Conservation (phyloP, 2,888 invertebrate genomes). For the Bursaphelenchus okinawaensis region DNA sequence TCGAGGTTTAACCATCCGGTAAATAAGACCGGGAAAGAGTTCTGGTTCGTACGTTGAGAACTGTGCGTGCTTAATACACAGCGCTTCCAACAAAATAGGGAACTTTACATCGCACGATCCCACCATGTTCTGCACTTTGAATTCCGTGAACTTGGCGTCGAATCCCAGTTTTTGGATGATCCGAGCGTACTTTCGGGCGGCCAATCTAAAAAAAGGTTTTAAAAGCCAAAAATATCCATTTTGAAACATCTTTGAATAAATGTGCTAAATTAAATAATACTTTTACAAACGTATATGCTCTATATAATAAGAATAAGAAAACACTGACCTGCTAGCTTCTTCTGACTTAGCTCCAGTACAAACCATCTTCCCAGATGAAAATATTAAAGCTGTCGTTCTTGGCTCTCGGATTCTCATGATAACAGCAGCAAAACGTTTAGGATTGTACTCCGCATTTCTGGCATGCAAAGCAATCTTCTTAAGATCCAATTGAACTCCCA, state of each 20-base stretch:
- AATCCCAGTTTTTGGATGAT: slow-evolving; percentile 78
- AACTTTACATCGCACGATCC: slow-evolving; percentile 81
- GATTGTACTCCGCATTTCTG: slow-evolving; percentile 83
- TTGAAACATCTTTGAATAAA: no score
- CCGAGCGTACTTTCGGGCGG: slow-evolving; percentile 75
- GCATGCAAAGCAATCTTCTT: slow-evolving; percentile 94
- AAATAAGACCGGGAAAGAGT: slow-evolving; percentile 94
- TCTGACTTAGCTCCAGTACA: slow-evolving; percentile 81
- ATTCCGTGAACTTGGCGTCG: slow-evolving; percentile 61
- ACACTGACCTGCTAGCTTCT: slow-evolving; percentile 66
- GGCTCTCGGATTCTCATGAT: slow-evolving; percentile 85
- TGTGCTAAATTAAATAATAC: neutral
- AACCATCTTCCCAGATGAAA: slow-evolving; percentile 80
- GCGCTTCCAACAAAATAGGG: slow-evolving; percentile 72
- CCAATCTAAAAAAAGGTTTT: slow-evolving; percentile 65
- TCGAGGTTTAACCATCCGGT: slow-evolving; percentile 87
- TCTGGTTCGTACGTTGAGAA: slow-evolving; percentile 91
- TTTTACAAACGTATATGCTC: no score
- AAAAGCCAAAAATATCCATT: neutral
- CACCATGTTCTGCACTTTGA: slow-evolving; percentile 59
- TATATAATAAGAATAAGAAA: neutral
- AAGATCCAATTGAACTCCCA: slow-evolving; percentile 83
- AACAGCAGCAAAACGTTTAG: slow-evolving; percentile 94
- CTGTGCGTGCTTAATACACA: slow-evolving; percentile 76
- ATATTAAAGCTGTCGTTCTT: slow-evolving; percentile 74